phyloP scores from a whole-genome alignment of 2,888 invertebrate species.

The Sarcophaga caerulescens region DNA sequence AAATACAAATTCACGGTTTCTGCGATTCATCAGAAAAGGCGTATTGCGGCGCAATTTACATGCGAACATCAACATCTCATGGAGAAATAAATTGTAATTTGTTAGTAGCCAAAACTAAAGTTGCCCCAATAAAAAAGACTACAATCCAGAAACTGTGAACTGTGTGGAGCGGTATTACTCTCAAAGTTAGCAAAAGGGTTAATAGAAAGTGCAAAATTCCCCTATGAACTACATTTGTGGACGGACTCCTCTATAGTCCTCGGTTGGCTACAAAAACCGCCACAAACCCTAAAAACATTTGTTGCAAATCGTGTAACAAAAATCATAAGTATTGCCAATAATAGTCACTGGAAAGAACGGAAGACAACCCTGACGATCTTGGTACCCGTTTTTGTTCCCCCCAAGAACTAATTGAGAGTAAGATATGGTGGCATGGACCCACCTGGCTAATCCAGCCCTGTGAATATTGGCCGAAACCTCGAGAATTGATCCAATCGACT shows the following conservation, averaged over 20 bases:
- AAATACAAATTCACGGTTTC: not conserved
- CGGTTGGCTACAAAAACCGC: not conserved
- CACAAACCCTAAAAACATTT: not conserved
- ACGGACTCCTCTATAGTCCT: not conserved
- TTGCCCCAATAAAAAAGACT: not conserved
- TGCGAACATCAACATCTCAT: not conserved
- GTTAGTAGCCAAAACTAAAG: too few relatives aligned
- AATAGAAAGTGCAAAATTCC: not conserved
- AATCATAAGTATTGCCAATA: not conserved
- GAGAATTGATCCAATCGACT: not conserved
- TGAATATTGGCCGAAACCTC: not conserved
- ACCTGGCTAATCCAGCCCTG: not conserved
- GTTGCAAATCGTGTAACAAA: not conserved
- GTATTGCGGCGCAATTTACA: too few relatives aligned
- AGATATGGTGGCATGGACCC: conserved; percentile 2
- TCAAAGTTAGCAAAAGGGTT: not conserved
- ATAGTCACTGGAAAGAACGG: not conserved
- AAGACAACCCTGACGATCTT: not conserved
- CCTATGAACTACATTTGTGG: not conserved
- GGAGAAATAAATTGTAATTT: not conserved
- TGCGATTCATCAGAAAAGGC: not conserved
- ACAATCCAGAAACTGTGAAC: not conserved
- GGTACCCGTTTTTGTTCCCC: too few relatives aligned
- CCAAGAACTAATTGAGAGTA: not conserved
- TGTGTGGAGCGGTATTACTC: not conserved